Evolutionary conservation across 1,140 invertebrate species (phyloP), one percentile per base, ranked within the genome.

Genomic region (Galendromus occidentalis): DNA sequence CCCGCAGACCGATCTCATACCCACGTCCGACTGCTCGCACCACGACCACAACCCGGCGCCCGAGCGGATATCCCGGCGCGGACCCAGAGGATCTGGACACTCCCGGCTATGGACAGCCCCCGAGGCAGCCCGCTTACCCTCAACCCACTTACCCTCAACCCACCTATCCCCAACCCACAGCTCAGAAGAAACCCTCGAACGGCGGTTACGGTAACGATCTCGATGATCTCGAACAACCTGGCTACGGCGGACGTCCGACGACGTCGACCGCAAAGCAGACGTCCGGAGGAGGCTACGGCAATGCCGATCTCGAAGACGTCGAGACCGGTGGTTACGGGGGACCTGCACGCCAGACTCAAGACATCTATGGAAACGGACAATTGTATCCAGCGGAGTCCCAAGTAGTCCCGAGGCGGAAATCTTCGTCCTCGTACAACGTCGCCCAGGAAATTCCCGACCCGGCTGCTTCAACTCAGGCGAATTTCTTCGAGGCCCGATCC

Each of bases 161-260:
- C 17, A 4, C 22, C 17, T 59, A 59, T 33, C 14, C 51, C 33
- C 51, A 59, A 22, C 51, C 51, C 1, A 33, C 33, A 33, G 4
- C 33, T 6, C 51, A 59, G 22, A 59, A 22, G 22, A 59, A 25
- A 25, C 51, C 51, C 0, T 14, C 51, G 14, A 59, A 25, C 14
- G 51, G 51, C 14, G 45, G 45, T 47, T 59, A 59, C 51, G 51
- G 12, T 33, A 59, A 59, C 33, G 51, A 59, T 59, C 25, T 59
- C 51, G 51, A 59, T 4, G 51, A 59, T 33, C 25, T 33, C 2
- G 51, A 59, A 17, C 51, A 59, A 22, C 25, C 25, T 29, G 51
- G 25, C 1, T 59, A 59, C 22, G 51, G 51, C n/a, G 33, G 51
- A 14, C 51, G 17, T 20, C 51, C n/a, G 25, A 17, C 25, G 14